Evolutionary conservation across 2,888 invertebrate species (phyloP).

Genomic region (Drosophila antonietae): DNA sequence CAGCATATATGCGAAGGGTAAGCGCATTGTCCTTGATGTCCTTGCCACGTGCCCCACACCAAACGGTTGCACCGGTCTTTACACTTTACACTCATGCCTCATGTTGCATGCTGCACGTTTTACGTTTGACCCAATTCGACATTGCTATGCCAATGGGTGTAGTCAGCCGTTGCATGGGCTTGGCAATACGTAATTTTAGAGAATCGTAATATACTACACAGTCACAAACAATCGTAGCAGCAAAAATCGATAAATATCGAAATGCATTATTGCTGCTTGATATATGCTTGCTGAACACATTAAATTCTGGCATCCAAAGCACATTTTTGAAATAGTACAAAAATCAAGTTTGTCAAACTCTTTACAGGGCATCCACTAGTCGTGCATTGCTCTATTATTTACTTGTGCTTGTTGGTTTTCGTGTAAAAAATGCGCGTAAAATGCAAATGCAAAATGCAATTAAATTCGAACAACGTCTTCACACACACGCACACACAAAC

Average conservation of each 20-base stretch:
- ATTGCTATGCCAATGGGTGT: background rate
- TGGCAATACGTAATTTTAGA: background rate
- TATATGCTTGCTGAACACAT: no score
- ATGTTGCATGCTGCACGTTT: slow-evolving; percentile 7
- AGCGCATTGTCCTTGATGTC: slow-evolving; percentile 55
- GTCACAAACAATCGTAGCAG: background rate
- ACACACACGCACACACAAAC: background rate
- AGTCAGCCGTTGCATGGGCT: background rate
- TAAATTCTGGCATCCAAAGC: background rate
- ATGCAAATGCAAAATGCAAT: slow-evolving; percentile 66
- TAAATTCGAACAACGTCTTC: slow-evolving; percentile 44
- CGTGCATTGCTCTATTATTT: background rate
- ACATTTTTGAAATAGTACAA: background rate
- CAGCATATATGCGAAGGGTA: slow-evolving; percentile 82
- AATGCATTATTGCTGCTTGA: background rate
- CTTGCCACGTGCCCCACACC: slow-evolving; percentile 8
- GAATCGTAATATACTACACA: background rate
- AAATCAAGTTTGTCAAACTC: background rate
- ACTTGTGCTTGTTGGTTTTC: slow-evolving; percentile 1
- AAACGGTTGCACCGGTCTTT: background rate
- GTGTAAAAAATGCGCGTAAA: slow-evolving; percentile 25
- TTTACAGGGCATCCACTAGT: background rate
- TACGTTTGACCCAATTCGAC: background rate
- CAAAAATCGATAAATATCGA: background rate
- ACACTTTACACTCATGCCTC: background rate